Conservation (phyloP, 2,888 invertebrate genomes). For the Cinara cedri region DNA sequence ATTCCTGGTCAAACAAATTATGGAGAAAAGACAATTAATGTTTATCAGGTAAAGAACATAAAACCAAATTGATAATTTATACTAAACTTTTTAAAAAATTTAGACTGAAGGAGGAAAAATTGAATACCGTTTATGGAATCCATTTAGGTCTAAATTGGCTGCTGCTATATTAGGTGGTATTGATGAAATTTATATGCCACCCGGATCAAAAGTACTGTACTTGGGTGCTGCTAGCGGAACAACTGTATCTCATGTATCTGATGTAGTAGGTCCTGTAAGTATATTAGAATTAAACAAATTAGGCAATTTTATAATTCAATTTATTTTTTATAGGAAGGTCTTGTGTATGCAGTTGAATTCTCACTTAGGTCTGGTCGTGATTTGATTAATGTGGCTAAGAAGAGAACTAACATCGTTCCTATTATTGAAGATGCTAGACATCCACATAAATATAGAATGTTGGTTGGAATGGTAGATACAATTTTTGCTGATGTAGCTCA, state of each 20-base stretch:
- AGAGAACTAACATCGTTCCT: constrained; percentile 97
- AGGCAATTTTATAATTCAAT: too few relatives aligned
- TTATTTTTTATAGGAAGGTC: constrained; percentile 76
- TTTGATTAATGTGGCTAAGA: constrained; percentile 96
- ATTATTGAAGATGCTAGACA: constrained; percentile 99
- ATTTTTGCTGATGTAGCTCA: constrained; percentile 99
- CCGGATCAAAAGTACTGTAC: constrained; percentile 93
- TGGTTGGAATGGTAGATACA: constrained; percentile 97
- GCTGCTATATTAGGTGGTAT: constrained; percentile 98
- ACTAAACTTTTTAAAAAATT: constrained; percentile 59
- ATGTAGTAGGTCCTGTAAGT: constrained; percentile 93
- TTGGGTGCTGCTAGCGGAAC: constrained; percentile 98
- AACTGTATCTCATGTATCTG: constrained; percentile 98
- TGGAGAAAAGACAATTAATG: constrained; percentile 96
- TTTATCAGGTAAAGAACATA: constrained; percentile 73
- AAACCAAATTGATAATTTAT: neutral
- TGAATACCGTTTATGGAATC: constrained; percentile 99
- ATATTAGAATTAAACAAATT: too few relatives aligned
- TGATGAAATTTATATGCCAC: constrained; percentile 94
- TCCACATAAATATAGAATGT: constrained; percentile 98
- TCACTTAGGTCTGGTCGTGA: constrained; percentile 97
- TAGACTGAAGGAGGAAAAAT: constrained; percentile 83
- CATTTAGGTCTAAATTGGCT: constrained; percentile 97
- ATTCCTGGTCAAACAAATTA: constrained; percentile 98
- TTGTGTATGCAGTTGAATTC: constrained; percentile 99